Percentiles rank a stretch among this genome's conserved stretches.
Conservation (phyloP, 2,113 vertebrate genomes). For the Pangasianodon gigas region DNA sequence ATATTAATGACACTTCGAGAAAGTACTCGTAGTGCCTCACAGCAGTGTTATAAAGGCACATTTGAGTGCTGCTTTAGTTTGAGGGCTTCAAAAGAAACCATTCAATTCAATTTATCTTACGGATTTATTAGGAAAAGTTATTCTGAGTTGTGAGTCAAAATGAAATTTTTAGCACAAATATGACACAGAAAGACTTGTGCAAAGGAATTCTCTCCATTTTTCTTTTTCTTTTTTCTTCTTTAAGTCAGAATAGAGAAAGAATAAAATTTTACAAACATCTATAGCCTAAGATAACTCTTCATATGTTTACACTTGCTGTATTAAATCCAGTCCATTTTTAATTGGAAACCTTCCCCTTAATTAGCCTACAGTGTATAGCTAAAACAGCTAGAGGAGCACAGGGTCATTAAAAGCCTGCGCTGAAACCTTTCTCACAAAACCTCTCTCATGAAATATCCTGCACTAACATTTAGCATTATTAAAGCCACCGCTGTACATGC, state of each 20-base stretch:
- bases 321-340: not conserved
- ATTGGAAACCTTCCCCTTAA: not conserved
- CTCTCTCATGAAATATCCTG: not conserved
- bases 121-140: not conserved
- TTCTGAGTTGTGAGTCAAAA: not conserved
- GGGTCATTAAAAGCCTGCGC: not conserved
- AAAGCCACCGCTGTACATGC: not conserved
- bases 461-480: not conserved
- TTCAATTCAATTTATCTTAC: not conserved
- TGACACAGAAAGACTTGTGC: no score
- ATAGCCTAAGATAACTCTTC: no score
- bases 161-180: no score
- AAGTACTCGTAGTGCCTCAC: not conserved
- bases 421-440: not conserved
- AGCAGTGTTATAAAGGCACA: not conserved
- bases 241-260: not conserved
- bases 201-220: no score
- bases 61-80: not conserved
- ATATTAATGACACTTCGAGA: no score
- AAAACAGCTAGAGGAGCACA: not conserved
- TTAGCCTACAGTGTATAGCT: not conserved
- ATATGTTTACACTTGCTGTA: not conserved
- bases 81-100: not conserved
- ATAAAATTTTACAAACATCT: not conserved
- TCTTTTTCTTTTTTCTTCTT: not conserved